Percentiles rank a stretch among this genome's conserved stretches.
These are phyloP conservation scores for Charina bottae DNA, from an alignment of 2,113 vertebrate genomes.

Conservation along the genomic window DNA sequence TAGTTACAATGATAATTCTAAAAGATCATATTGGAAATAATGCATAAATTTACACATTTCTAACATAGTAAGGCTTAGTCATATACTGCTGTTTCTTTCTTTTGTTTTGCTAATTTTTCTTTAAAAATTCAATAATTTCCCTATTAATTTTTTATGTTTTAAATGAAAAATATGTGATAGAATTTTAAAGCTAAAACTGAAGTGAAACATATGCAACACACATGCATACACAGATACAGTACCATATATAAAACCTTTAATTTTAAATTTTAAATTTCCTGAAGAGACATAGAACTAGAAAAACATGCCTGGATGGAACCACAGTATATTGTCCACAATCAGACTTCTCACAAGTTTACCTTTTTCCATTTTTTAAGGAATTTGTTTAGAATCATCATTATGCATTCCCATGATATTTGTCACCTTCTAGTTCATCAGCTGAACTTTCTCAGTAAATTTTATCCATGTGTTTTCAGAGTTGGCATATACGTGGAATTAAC, in stretches of 20 bases:
- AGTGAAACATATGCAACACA: not conserved
- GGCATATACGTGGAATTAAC: not conserved
- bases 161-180: not conserved
- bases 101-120: not conserved
- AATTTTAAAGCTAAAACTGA: not conserved
- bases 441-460: too few species aligned
- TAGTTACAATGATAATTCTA: not conserved
- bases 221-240: not conserved
- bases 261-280: too few species aligned
- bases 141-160: not conserved
- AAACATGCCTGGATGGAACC: not conserved
- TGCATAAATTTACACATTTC: not conserved
- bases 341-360: too few species aligned
- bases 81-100: not conserved
- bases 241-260: too few species aligned
- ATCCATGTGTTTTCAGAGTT: too few species aligned
- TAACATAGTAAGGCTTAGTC: not conserved
- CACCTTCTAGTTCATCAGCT: too few species aligned
- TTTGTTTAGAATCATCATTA: too few species aligned
- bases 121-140: not conserved
- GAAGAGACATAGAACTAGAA: not conserved
- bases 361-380: too few species aligned
- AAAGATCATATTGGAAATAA: not conserved
- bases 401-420: too few species aligned
- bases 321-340: too few species aligned